Conservation (phyloP, 1,140 invertebrate species). For the Eupeodes corollae region DNA sequence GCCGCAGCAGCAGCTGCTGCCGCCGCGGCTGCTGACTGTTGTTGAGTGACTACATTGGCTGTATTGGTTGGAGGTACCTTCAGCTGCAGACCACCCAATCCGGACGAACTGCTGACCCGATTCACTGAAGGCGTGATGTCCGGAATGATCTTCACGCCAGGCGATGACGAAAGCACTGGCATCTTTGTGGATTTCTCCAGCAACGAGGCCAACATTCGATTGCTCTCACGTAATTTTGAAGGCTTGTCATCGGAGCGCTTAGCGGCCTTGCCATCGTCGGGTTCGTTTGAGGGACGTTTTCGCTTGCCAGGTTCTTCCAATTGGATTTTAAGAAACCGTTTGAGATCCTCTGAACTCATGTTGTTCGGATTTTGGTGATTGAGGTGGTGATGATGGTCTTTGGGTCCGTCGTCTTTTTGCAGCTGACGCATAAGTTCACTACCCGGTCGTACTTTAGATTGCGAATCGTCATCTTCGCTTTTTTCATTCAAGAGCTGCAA, state of each 20-base stretch:
- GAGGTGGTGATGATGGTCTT: constrained; percentile 27
- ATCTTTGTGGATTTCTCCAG: constrained; percentile 67
- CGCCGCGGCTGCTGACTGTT: constrained; percentile 25
- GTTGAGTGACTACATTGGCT: constrained; percentile 12
- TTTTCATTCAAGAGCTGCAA: constrained; percentile 73
- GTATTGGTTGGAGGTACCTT: constrained; percentile 14
- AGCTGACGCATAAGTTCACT: constrained; percentile 72
- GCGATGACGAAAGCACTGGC: constrained; percentile 54
- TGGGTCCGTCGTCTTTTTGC: constrained; percentile 49
- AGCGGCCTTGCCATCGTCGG: constrained; percentile 44
- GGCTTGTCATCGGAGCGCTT: constrained; percentile 44
- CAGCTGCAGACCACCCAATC: constrained; percentile 37
- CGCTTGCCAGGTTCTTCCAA: constrained; percentile 42
- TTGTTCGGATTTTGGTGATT: constrained; percentile 11
- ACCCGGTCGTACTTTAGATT: constrained; percentile 34
- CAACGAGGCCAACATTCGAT: constrained; percentile 75
- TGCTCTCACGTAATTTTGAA: constrained; percentile 66
- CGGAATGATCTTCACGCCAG: constrained; percentile 43
- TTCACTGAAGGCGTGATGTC: constrained; percentile 45
- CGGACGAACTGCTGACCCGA: constrained; percentile 28
- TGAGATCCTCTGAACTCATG: constrained; percentile 35
- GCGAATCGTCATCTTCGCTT: constrained; percentile 64
- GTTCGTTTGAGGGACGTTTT: constrained; percentile 57
- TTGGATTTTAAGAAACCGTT: constrained; percentile 42
- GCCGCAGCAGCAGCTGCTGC: constrained; percentile 18